phyloP scores from a whole-genome alignment of 1,140 invertebrate species.

The Scaptomyza montana region DNA sequence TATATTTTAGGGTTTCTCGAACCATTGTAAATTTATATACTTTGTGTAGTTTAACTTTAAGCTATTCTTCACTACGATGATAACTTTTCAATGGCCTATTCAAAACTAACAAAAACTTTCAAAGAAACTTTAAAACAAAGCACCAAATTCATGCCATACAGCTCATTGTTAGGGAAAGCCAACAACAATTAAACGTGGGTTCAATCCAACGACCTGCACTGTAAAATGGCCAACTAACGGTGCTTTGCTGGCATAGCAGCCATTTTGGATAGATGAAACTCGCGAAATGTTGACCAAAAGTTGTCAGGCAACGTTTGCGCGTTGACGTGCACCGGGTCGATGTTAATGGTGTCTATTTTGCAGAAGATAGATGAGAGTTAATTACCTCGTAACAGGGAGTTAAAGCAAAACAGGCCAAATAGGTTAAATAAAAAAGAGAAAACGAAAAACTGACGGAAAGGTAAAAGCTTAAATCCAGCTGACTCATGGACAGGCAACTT shows the following conservation, averaged over 20 bases:
- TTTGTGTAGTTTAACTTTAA: background rate
- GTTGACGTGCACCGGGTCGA: slow-evolving; percentile 10
- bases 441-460: background rate
- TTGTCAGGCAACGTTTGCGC: slow-evolving; percentile 7
- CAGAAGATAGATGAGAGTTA: slow-evolving; percentile 32
- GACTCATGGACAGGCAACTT: slow-evolving; percentile 21
- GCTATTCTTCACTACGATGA: background rate
- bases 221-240: slow-evolving; percentile 19
- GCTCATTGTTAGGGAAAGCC: slow-evolving; percentile 6
- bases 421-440: background rate
- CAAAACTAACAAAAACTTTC: background rate
- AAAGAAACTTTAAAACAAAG: slow-evolving; percentile 1
- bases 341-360: slow-evolving; percentile 17
- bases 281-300: slow-evolving; percentile 12
- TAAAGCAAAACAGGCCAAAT: slow-evolving; percentile 11
- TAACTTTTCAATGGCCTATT: background rate
- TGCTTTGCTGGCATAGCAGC: slow-evolving; percentile 14
- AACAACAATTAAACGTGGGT: slow-evolving; percentile 21
- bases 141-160: background rate
- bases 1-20: no score
- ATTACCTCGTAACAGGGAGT: slow-evolving; percentile 22
- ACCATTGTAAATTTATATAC: no score
- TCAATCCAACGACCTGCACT: background rate
- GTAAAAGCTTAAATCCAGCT: slow-evolving; percentile 19
- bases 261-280: slow-evolving; percentile 11